Percentiles rank a stretch among this genome's conserved stretches.
These are phyloP conservation scores for Criorhina ranunculi DNA, from an alignment of 2,888 invertebrate genomes.

Conservation along the genomic window DNA sequence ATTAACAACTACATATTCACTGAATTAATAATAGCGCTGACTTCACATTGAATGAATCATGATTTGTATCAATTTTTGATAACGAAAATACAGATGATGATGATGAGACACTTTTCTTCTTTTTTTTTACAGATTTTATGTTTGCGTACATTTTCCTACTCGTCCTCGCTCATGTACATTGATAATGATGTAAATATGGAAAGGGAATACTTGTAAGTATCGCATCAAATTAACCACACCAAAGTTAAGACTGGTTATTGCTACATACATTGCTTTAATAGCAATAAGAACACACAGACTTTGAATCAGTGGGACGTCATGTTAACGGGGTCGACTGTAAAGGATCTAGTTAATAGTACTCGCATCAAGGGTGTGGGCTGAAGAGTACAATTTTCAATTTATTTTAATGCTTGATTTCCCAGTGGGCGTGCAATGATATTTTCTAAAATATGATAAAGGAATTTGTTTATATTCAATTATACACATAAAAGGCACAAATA, in stretches of 20 bases:
- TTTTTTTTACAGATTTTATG: too few relatives aligned
- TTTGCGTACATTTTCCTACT: too few relatives aligned
- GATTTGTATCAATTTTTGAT: too few relatives aligned
- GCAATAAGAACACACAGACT: background rate
- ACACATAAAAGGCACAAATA: background rate
- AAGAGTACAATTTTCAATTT: conserved; percentile 13
- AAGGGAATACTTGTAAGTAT: background rate
- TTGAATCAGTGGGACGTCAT: background rate
- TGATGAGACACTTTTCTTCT: too few relatives aligned
- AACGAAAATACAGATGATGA: too few relatives aligned
- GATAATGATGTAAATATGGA: too few relatives aligned
- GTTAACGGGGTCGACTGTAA: background rate
- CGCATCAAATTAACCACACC: background rate
- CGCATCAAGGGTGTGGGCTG: background rate
- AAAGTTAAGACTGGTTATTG: conserved; percentile 18
- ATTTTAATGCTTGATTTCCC: background rate
- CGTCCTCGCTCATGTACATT: too few relatives aligned
- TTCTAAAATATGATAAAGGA: background rate
- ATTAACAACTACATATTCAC: too few relatives aligned
- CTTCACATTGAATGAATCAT: too few relatives aligned
- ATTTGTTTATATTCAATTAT: conserved; percentile 23
- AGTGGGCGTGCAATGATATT: background rate
- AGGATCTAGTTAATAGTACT: background rate
- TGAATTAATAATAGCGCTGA: too few relatives aligned
- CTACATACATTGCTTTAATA: background rate